Conservation (phyloP, 2,888 invertebrate genomes). For the Zelleria hepariella region DNA sequence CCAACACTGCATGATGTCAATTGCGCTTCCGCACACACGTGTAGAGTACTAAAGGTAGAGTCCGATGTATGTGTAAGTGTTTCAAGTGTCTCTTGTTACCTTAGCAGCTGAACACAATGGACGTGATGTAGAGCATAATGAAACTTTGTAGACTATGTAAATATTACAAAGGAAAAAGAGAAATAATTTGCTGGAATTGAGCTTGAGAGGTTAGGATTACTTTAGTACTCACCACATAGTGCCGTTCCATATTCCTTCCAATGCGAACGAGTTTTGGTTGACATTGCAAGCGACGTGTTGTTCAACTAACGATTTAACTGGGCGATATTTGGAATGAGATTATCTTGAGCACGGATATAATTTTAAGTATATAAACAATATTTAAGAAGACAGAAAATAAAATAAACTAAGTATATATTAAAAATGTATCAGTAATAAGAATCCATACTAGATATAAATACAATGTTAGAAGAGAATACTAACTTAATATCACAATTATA, state of each 20-base stretch:
- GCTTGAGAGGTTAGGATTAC: neutral
- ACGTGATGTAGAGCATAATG: neutral
- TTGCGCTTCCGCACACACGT: neutral
- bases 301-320: slow-evolving; percentile 43
- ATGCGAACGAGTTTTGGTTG: slow-evolving; percentile 69
- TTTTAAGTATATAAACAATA: slow-evolving; percentile 34
- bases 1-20: neutral
- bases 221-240: slow-evolving; percentile 57
- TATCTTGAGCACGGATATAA: slow-evolving; percentile 66
- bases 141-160: neutral
- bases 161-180: neutral
- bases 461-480: slow-evolving; percentile 21
- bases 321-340: slow-evolving; percentile 63
- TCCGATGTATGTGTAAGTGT: neutral
- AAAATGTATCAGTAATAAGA: slow-evolving; percentile 46
- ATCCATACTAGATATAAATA: slow-evolving; percentile 15
- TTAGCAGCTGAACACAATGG: neutral
- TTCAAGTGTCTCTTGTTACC: neutral
- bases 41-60: no score
- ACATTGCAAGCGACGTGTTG: slow-evolving; percentile 52
- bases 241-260: slow-evolving; percentile 73
- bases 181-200: neutral
- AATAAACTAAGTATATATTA: slow-evolving; percentile 51
- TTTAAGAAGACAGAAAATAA: slow-evolving; percentile 32
- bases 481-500: slow-evolving; percentile 69